A percentile compares a stretch with the other conserved stretches of the same genome.
phyloP scores from a whole-genome alignment of 2,797 vertebrate genomes.

The Pelochelys cantorii region DNA sequence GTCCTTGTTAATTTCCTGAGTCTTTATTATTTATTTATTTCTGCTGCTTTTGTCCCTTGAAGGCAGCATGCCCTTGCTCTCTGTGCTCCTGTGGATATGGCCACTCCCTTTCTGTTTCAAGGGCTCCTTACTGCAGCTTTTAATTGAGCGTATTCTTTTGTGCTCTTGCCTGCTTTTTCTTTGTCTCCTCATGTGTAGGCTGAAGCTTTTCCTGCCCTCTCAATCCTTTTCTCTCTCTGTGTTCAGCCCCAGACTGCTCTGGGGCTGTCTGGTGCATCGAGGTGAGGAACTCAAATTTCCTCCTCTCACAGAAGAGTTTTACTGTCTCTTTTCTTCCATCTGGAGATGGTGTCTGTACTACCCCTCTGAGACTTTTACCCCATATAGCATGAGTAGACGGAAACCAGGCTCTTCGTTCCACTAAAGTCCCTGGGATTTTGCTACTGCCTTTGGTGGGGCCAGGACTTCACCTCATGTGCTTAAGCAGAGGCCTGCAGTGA shows the following conservation, averaged over 20 bases:
- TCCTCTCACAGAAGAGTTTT: neutral
- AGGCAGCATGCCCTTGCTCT: neutral
- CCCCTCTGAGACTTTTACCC: conserved; percentile 34
- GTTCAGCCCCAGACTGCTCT: neutral
- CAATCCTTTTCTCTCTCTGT: neutral
- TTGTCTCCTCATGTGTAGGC: neutral
- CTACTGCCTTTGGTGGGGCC: conserved; percentile 49
- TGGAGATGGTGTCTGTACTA: neutral
- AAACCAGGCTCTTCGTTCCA: conserved; percentile 64
- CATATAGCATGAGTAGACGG: conserved; percentile 58
- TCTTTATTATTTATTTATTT: neutral
- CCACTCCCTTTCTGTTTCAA: neutral
- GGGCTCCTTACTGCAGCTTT: neutral
- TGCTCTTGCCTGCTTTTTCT: neutral
- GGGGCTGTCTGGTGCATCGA: neutral
- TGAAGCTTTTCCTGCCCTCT: neutral
- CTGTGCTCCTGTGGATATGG: neutral
- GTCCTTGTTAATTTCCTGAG: neutral
- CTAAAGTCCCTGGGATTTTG: neutral
- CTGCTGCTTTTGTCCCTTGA: neutral
- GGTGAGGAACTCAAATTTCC: neutral
- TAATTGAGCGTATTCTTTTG: neutral
- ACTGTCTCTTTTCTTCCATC: neutral
- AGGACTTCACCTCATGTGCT: conserved; percentile 72
- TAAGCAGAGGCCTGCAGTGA: conserved; percentile 59